Percentiles rank a stretch among this genome's conserved stretches.
These are phyloP conservation scores for Cyclina sinensis DNA, from an alignment of 1,140 invertebrate species.

Conservation along the genomic window DNA sequence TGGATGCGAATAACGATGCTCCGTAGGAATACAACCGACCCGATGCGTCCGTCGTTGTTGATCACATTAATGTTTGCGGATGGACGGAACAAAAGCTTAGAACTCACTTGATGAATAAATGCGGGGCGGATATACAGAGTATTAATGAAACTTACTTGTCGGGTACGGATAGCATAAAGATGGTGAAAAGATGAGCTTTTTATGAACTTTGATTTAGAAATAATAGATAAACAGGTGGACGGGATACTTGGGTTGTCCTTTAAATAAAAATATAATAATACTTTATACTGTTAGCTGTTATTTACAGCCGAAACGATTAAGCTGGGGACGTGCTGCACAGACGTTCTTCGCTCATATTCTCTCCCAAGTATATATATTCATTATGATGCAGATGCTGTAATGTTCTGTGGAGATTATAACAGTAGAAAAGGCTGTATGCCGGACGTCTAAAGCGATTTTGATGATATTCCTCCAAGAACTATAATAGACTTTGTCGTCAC, in stretches of 20 bases:
- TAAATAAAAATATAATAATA: background rate
- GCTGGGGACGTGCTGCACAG: background rate
- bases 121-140: background rate
- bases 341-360: conserved; percentile 8
- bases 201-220: background rate
- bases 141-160: background rate
- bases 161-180: background rate
- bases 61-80: conserved; percentile 5
- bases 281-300: conserved; percentile 9
- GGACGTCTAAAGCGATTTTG: background rate
- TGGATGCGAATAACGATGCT: background rate
- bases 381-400: background rate
- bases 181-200: background rate
- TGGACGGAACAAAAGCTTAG: conserved; percentile 29
- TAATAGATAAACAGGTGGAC: background rate
- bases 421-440: background rate
- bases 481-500: background rate
- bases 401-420: background rate
- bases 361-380: background rate
- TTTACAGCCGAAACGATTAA: background rate
- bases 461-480: background rate
- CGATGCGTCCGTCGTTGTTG: background rate
- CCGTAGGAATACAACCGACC: background rate
- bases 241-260: background rate
- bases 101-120: background rate